phyloP scores from a whole-genome alignment of 2,888 invertebrate genomes.

The Panopea generosa region DNA sequence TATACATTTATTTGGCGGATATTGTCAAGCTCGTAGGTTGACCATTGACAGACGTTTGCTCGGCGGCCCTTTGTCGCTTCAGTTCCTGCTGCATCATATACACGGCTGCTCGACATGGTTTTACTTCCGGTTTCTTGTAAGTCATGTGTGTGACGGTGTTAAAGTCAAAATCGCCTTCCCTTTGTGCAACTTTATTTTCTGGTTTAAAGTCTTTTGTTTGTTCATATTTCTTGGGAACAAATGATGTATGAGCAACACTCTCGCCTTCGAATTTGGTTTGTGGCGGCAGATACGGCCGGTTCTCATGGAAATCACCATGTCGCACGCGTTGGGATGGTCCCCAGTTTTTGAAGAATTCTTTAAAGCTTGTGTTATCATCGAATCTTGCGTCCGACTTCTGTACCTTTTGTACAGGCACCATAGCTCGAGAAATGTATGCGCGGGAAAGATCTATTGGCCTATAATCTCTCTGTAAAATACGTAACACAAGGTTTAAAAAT shows the following conservation, averaged over 20 bases:
- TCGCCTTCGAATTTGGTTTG: conserved; percentile 71
- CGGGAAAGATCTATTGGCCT: conserved; percentile 75
- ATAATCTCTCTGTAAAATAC: conserved; percentile 78
- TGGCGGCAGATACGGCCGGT: conserved; percentile 78
- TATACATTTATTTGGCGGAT: conserved; percentile 45
- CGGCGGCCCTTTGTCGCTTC: conserved; percentile 53
- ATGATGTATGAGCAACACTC: conserved; percentile 70
- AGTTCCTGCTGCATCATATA: conserved; percentile 78
- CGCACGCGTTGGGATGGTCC: conserved; percentile 70
- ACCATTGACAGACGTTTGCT: conserved; percentile 23
- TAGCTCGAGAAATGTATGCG: conserved; percentile 56
- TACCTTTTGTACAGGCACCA: conserved; percentile 62
- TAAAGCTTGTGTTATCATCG: conserved; percentile 77
- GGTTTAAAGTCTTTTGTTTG: conserved; percentile 74
- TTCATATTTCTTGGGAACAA: conserved; percentile 71
- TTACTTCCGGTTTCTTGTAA: conserved; percentile 73
- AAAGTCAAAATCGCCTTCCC: conserved; percentile 75
- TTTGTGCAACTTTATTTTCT: conserved; percentile 65
- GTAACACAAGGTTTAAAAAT: conserved; percentile 1
- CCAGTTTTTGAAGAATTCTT: conserved; percentile 80
- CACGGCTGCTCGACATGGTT: conserved; percentile 75
- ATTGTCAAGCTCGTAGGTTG: conserved; percentile 53
- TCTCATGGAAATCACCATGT: conserved; percentile 82
- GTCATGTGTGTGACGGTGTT: conserved; percentile 75
- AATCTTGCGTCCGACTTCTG: conserved; percentile 71